Percentiles rank a stretch among this genome's conserved stretches.
Evolutionary conservation across 2,113 vertebrate genomes (phyloP).

Genomic region (Cryptoleucopteryx plumbea): DNA sequence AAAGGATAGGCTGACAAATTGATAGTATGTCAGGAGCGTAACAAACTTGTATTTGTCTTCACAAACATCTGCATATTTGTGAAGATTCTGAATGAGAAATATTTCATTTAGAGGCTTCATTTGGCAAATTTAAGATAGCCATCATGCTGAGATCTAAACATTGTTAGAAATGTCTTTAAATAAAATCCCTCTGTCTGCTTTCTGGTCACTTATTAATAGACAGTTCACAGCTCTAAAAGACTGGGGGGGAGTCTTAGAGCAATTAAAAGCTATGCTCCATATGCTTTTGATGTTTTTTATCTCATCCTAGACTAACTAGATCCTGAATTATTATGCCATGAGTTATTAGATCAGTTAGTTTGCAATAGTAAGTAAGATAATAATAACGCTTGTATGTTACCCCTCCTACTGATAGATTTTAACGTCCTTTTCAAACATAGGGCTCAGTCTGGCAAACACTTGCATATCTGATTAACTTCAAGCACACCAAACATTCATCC

Average conservation of each 20-base stretch:
- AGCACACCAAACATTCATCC: neutral
- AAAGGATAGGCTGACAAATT: constrained; percentile 59
- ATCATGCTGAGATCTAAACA: constrained; percentile 4
- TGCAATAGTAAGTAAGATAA: neutral
- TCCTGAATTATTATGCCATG: constrained; percentile 33
- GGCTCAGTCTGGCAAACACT: neutral
- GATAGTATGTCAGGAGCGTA: constrained; percentile 30
- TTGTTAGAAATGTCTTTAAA: constrained; percentile 29
- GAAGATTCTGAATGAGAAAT: constrained; percentile 15
- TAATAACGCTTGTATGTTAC: neutral
- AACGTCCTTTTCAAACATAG: neutral
- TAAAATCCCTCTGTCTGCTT: neutral
- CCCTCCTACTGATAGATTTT: neutral
- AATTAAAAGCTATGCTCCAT: constrained; percentile 56
- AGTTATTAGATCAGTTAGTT: constrained; percentile 41
- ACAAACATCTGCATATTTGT: constrained; percentile 61
- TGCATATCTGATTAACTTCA: neutral
- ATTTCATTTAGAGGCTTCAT: constrained; percentile 17
- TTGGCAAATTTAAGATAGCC: constrained; percentile 20
- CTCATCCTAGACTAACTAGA: constrained; percentile 28
- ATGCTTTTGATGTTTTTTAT: constrained; percentile 53
- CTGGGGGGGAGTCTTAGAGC: constrained; percentile 13
- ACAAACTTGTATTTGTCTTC: constrained; percentile 7
- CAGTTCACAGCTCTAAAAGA: neutral
- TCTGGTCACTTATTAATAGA: constrained; percentile 56